phyloP scores from a whole-genome alignment of 2,888 invertebrate genomes.

The Drosophila greeni region DNA sequence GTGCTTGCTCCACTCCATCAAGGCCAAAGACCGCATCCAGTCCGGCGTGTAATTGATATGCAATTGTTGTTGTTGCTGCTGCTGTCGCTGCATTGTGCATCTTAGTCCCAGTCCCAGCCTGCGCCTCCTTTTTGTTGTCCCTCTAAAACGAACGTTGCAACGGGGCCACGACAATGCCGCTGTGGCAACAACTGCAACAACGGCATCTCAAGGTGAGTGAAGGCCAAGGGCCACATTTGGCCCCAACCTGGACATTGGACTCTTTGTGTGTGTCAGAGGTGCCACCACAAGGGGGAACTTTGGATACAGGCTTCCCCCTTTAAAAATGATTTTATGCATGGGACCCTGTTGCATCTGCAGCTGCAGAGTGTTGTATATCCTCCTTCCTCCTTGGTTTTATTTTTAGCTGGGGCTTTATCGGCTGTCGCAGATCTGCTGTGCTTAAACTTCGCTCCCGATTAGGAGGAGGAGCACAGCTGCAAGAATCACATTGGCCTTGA shows the following conservation, averaged over 20 bases:
- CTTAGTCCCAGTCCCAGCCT: background rate
- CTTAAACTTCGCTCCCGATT: slow-evolving; percentile 55
- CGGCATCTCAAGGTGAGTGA: slow-evolving; percentile 78
- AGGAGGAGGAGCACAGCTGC: slow-evolving; percentile 40
- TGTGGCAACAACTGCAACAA: slow-evolving; percentile 56
- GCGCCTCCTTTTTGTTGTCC: slow-evolving; percentile 12
- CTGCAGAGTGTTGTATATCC: slow-evolving; percentile 21
- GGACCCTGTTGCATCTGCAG: slow-evolving; percentile 13
- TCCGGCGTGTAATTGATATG: slow-evolving; percentile 59
- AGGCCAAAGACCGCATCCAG: slow-evolving; percentile 46
- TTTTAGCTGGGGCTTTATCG: slow-evolving; percentile 51
- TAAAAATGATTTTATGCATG: no score
- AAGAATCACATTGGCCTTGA: slow-evolving; percentile 43
- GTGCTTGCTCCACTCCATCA: slow-evolving; percentile 29
- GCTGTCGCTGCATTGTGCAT: slow-evolving; percentile 26
- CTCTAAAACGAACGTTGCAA: slow-evolving; percentile 22
- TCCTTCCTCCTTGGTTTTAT: slow-evolving; percentile 50
- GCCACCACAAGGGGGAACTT: background rate
- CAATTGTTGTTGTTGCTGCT: slow-evolving; percentile 53
- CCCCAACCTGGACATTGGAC: slow-evolving; percentile 48
- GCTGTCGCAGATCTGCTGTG: slow-evolving; percentile 37
- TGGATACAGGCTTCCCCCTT: background rate
- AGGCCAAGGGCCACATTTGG: slow-evolving; percentile 78
- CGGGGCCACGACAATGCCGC: slow-evolving; percentile 37
- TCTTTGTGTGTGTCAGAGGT: slow-evolving; percentile 10